Evolutionary conservation across 2,113 vertebrate genomes (phyloP).

Genomic region (Suricata suricatta): DNA sequence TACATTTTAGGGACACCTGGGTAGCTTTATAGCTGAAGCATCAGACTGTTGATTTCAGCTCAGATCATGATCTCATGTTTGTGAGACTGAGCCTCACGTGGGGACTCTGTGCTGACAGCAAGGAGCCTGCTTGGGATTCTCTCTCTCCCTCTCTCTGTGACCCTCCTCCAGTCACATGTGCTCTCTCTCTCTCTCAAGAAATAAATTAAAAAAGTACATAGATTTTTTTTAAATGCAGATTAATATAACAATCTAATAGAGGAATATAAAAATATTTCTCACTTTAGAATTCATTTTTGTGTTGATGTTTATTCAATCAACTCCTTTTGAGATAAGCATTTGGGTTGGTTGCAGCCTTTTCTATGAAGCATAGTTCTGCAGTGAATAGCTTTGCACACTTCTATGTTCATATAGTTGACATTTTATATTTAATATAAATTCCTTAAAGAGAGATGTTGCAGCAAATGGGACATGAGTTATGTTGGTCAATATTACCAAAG

Average conservation of each 20-base stretch:
- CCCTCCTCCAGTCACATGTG: too few relatives aligned
- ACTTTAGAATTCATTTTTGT: background rate
- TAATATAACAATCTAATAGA: background rate
- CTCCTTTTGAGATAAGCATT: background rate
- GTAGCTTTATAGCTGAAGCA: too few relatives aligned
- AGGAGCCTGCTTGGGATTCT: too few relatives aligned
- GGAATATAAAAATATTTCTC: background rate
- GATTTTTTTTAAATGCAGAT: background rate
- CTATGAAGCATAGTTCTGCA: background rate
- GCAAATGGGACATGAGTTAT: background rate
- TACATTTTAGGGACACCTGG: background rate
- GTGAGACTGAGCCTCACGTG: too few relatives aligned
- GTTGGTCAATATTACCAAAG: background rate
- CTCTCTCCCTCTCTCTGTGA: too few relatives aligned
- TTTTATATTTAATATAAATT: background rate
- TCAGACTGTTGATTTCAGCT: too few relatives aligned
- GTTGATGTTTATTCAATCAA: background rate
- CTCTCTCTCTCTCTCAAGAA: too few relatives aligned
- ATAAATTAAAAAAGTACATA: too few relatives aligned
- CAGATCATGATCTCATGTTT: too few relatives aligned
- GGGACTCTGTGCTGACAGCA: too few relatives aligned
- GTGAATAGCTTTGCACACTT: background rate
- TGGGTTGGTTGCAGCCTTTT: background rate
- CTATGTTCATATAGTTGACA: background rate
- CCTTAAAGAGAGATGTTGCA: background rate